Evolutionary conservation across 2,113 vertebrate species (phyloP), one percentile per base, ranked within the genome.

Genomic region (Chionodraco myersi): DNA sequence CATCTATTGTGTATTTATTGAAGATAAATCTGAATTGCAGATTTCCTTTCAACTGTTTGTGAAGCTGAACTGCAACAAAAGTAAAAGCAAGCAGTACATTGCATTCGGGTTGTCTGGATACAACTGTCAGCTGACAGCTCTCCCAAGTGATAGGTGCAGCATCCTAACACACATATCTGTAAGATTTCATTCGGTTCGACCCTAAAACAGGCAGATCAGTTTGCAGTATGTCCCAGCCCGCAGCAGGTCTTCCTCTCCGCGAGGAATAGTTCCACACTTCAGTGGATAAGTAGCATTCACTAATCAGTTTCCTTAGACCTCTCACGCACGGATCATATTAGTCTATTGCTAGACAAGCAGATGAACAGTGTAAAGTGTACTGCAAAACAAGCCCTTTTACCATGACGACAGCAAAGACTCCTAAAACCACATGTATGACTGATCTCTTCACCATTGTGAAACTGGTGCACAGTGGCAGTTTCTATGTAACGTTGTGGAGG

Each of bases 1-100:
- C 86, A 77, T 72, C 34, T 52, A 85, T 66, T 85, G 77, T 85
- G 64, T 18, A 21, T 36, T 52, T 66, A 73, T 86, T 54, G 48
- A 34, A 86, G 56, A 84, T 76, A 70, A 56, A 74, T 56, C 58
- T 47, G 21, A 64, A 65, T 3, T 4, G 26, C 5, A 45, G 49
- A 81, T 66, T 45, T 48, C 26, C 21, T 10, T 54, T 70, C 75
- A 26, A 71, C 51, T 60, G 71, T 53, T 75, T 61, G 48, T 61
- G 58, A 72, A 30, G 6, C 1, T 52, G 58, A 65, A 53, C 21
- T 23, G 58, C 48, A 67, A 21, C 41, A 52, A 45, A 6, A 47
- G 11, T 49, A 15, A 62, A 13, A 62, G 41, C 5, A 23, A 16
- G 36, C 47, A 36, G 26, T 57, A 51, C 51, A 11, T 44, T 57